Evolutionary conservation across 2,113 vertebrate species (phyloP).

Genomic region (Sapayoa aenigma): DNA sequence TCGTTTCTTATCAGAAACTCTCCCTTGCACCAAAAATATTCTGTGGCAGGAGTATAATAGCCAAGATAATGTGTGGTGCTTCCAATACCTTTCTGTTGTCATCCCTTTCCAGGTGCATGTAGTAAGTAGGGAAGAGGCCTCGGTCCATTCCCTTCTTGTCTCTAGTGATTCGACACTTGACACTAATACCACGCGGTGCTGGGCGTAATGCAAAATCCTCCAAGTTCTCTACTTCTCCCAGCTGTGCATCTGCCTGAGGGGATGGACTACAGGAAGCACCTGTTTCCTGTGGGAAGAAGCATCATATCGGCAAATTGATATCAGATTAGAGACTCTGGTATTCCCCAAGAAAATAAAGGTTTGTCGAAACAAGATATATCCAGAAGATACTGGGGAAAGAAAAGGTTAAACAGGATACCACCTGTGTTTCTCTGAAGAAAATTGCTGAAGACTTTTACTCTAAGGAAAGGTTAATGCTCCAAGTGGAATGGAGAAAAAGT

Average conservation of each 20-base stretch:
- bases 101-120: slow-evolving; percentile 94
- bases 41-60: background rate
- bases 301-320: background rate
- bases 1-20: background rate
- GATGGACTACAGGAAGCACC: slow-evolving; percentile 69
- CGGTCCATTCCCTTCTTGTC: slow-evolving; percentile 97
- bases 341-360: background rate
- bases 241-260: slow-evolving; percentile 69
- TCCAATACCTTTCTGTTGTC: slow-evolving; percentile 86
- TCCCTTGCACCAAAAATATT: background rate
- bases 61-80: background rate
- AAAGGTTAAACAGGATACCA: background rate
- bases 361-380: background rate
- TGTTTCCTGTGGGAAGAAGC: slow-evolving; percentile 73
- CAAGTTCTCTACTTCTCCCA: slow-evolving; percentile 83
- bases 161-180: slow-evolving; percentile 90
- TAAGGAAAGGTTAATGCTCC: background rate
- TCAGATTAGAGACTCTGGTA: background rate
- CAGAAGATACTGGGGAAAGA: background rate
- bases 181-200: slow-evolving; percentile 84
- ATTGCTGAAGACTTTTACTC: background rate
- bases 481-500: background rate
- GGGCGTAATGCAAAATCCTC: slow-evolving; percentile 88
- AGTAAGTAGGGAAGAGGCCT: slow-evolving; percentile 94
- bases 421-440: background rate